Evolutionary conservation across 2,797 vertebrate species (phyloP).

Genomic region (Diceros bicornis): DNA sequence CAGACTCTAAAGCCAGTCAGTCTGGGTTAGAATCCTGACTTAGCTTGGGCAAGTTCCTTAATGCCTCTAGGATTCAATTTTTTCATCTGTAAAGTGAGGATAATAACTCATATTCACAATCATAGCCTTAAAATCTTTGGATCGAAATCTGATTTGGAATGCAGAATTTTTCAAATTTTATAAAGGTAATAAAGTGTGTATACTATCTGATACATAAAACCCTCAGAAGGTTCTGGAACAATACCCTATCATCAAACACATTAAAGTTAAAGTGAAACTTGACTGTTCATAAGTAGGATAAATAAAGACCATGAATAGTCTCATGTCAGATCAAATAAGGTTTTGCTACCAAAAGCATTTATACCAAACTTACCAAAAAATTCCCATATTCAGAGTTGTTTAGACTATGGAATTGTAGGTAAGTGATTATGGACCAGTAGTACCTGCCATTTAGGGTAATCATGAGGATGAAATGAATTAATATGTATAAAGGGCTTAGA

Average conservation of each 20-base stretch:
- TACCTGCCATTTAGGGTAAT: neutral
- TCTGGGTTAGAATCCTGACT: constrained; percentile 25
- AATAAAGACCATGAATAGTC: neutral
- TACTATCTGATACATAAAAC: neutral
- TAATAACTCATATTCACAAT: neutral
- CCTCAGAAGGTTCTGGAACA: neutral
- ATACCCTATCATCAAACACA: neutral
- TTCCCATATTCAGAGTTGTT: constrained; percentile 35
- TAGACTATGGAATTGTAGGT: neutral
- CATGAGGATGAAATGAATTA: constrained; percentile 58
- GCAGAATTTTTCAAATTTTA: neutral
- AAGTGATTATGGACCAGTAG: neutral
- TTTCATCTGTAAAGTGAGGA: neutral
- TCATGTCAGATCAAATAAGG: neutral
- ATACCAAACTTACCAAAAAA: neutral
- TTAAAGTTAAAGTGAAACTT: neutral
- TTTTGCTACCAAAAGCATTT: neutral
- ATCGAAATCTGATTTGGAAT: neutral
- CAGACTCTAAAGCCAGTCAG: neutral
- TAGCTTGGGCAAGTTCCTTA: constrained; percentile 1
- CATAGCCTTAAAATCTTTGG: constrained; percentile 46
- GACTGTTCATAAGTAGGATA: neutral
- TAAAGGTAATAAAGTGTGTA: neutral
- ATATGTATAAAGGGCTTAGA: constrained; percentile 38
- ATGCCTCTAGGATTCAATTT: neutral